Evolutionary conservation across 2,113 vertebrate species (phyloP).

Genomic region (Rhodinocichla rosea): DNA sequence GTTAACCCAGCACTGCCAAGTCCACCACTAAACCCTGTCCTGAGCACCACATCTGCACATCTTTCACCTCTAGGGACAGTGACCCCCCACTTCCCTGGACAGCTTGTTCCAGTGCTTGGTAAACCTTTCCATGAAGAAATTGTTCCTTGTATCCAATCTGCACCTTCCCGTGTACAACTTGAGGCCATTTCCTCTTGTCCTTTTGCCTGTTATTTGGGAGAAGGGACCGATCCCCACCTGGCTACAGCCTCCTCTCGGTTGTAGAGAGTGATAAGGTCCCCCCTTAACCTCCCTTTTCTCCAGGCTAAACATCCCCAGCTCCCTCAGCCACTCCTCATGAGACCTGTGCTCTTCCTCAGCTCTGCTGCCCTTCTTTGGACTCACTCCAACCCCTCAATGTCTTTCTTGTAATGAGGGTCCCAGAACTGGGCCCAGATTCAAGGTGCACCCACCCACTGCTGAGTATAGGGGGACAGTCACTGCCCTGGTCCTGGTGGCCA

Average conservation of each 20-base stretch:
- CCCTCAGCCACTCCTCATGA: neutral
- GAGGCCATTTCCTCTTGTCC: neutral
- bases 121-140: neutral
- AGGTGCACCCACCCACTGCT: neutral
- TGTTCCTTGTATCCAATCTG: neutral
- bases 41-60: accelerated
- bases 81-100: neutral
- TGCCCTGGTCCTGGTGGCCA: neutral
- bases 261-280: neutral
- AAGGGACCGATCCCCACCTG: accelerated
- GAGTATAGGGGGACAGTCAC: too few species aligned
- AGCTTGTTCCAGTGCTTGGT: neutral
- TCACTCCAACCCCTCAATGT: neutral
- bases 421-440: neutral
- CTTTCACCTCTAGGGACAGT: neutral
- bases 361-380: neutral
- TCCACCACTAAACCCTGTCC: neutral
- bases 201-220: neutral
- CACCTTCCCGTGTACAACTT: too few species aligned
- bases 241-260: neutral
- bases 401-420: neutral
- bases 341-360: neutral
- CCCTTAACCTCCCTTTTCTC: neutral
- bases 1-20: neutral
- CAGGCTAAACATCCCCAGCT: neutral